Conservation (phyloP, 92 coral and sea anemone species). For the Zoanthus gigantus region DNA sequence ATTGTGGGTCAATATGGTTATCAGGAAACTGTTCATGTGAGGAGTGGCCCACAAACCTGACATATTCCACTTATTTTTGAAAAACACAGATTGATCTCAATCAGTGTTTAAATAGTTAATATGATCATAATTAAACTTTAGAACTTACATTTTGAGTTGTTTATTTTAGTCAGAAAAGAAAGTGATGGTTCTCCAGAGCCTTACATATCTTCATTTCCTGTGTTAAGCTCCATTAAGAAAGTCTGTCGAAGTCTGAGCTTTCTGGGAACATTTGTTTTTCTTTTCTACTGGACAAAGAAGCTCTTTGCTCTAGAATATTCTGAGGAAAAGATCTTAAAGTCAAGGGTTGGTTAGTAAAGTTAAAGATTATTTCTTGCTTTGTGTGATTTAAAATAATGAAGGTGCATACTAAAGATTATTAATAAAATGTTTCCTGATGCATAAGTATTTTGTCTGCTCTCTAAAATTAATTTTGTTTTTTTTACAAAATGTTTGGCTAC, state of each 20-base stretch:
- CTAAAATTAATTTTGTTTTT: not conserved
- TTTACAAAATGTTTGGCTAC: not conserved
- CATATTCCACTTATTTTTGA: too few species aligned
- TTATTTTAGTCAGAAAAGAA: not conserved
- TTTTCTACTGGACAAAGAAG: slow-evolving; percentile 80
- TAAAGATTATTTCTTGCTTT: not conserved
- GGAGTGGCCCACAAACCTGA: too few species aligned
- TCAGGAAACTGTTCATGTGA: too few species aligned
- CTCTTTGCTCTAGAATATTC: slow-evolving; percentile 82
- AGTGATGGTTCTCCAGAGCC: not conserved
- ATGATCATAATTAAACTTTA: not conserved
- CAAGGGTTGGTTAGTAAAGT: slow-evolving; percentile 84
- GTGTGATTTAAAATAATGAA: too few species aligned
- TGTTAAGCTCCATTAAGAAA: slow-evolving; percentile 33
- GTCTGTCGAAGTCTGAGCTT: slow-evolving; percentile 58
- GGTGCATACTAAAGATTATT: not conserved
- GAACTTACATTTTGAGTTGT: not conserved
- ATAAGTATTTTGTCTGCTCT: not conserved
- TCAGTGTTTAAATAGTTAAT: not conserved
- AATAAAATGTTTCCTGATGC: too few species aligned
- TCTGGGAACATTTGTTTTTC: slow-evolving; percentile 55
- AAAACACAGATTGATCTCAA: too few species aligned
- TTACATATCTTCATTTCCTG: slow-evolving; percentile 24
- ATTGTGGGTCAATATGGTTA: too few species aligned
- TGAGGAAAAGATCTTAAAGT: slow-evolving; percentile 64